These are phyloP conservation scores for Rotaria socialis DNA, from an alignment of 2,888 invertebrate genomes.

Conservation along the genomic window DNA sequence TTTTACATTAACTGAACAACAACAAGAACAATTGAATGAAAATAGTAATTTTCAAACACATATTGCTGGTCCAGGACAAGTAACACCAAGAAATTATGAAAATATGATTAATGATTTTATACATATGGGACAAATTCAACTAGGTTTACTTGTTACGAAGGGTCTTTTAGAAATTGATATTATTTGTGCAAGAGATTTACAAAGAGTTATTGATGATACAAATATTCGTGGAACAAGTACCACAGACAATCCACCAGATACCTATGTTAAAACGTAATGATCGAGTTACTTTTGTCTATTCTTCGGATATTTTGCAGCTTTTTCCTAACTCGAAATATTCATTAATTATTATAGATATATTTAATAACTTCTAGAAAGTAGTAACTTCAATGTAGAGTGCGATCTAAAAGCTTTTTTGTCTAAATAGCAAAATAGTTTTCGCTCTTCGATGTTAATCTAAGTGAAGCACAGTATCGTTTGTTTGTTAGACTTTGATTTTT, in stretches of 20 bases:
- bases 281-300: not conserved
- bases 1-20: not conserved
- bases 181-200: constrained; percentile 69
- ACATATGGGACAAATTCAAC: constrained; percentile 69
- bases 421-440: no score
- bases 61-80: constrained; percentile 54
- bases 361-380: no score
- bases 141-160: constrained; percentile 82
- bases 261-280: constrained; percentile 82
- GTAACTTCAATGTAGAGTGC: no score
- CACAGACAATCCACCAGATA: constrained; percentile 66
- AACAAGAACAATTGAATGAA: not conserved
- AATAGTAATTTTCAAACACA: constrained; percentile 52
- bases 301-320: no score
- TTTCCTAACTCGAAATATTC: no score
- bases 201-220: constrained; percentile 40
- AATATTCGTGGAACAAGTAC: not conserved
- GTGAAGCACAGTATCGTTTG: no score
- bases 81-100: constrained; percentile 53
- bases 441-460: no score
- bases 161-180: constrained; percentile 84
- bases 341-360: no score
- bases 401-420: no score
- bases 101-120: constrained; percentile 49
- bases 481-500: no score